phyloP scores from a whole-genome alignment of 2,113 vertebrate species.

The Podiceps cristatus region DNA sequence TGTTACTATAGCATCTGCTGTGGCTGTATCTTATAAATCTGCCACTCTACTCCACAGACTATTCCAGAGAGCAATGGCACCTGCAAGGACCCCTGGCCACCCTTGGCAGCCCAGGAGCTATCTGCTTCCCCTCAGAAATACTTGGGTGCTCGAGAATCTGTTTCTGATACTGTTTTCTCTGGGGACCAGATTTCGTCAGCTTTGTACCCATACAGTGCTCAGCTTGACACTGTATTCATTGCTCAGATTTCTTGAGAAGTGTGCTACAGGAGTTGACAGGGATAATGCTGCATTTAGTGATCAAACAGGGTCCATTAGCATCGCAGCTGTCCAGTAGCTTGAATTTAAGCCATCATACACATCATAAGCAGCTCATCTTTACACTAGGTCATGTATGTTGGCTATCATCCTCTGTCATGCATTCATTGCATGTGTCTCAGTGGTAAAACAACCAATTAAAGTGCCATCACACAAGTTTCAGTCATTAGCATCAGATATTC shows the following conservation, averaged over 20 bases:
- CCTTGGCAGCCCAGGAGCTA: neutral
- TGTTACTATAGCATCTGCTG: neutral
- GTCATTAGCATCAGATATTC: neutral
- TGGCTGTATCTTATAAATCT: neutral
- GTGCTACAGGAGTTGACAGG: neutral
- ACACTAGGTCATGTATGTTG: neutral
- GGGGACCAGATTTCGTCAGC: neutral
- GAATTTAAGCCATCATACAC: neutral
- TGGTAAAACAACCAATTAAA: neutral
- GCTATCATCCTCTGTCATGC: neutral
- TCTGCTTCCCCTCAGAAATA: neutral
- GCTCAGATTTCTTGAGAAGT: neutral
- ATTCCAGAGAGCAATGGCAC: neutral
- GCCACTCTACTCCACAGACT: neutral
- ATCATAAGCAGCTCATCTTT: neutral
- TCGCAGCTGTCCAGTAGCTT: neutral
- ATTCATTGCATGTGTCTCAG: neutral
- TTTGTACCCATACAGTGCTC: neutral
- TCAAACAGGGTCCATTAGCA: neutral
- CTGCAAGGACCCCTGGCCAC: neutral
- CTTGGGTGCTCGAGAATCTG: neutral
- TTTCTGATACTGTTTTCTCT: neutral
- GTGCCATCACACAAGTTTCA: neutral
- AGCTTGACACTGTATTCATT: neutral
- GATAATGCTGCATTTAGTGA: neutral